These are phyloP conservation scores for Agelaius phoeniceus DNA, from an alignment of 2,113 vertebrate genomes.

Conservation along the genomic window DNA sequence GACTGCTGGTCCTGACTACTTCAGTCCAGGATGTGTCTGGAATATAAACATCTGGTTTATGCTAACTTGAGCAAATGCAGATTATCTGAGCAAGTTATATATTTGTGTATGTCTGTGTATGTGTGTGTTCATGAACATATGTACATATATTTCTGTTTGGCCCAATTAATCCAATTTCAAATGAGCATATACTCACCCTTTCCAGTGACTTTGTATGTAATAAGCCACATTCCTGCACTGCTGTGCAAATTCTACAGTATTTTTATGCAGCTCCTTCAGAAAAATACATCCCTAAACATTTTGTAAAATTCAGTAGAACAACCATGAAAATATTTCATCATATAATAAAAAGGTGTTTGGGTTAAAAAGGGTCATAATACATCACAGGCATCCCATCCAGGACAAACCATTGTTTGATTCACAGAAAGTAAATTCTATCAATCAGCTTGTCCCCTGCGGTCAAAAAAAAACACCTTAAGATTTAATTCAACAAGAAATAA, in stretches of 20 bases:
- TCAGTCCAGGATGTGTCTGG: background rate
- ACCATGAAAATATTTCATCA: background rate
- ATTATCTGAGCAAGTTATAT: background rate
- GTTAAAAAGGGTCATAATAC: background rate
- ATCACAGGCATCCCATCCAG: background rate
- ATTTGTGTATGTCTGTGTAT: accelerated
- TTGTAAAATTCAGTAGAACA: background rate
- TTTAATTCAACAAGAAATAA: constrained; percentile 1
- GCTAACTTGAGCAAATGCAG: background rate
- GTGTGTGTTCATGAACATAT: too few relatives aligned
- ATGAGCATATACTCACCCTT: background rate
- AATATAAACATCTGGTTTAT: background rate
- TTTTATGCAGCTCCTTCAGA: background rate
- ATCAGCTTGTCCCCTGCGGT: background rate
- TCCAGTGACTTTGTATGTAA: background rate
- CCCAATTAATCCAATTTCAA: background rate
- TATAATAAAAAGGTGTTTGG: background rate
- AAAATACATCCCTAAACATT: background rate
- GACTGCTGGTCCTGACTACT: background rate
- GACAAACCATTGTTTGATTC: background rate
- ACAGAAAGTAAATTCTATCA: constrained; percentile 35
- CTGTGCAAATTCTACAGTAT: background rate
- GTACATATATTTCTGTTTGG: background rate
- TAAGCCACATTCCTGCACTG: background rate
- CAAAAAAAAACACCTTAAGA: background rate